Evolutionary conservation across 2,888 invertebrate genomes (phyloP), one percentile per base, ranked within the genome.

Genomic region (Ecliptopera silaceata): DNA sequence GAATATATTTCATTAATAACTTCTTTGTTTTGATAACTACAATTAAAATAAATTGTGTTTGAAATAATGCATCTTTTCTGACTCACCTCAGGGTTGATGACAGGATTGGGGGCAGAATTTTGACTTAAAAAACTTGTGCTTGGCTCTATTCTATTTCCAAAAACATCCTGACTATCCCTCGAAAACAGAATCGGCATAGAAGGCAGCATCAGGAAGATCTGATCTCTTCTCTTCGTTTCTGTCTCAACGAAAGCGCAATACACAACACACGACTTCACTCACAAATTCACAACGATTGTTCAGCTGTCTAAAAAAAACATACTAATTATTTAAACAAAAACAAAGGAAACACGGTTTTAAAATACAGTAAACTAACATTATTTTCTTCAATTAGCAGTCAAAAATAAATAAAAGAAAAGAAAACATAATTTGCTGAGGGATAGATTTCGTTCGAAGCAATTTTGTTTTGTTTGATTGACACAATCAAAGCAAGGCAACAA

Each of bases 121-220:
- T 79, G 80, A 61, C 71, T 82, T 68, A 85, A 85, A 76, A 84
- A 85, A 72, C 87, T 88, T 38, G 87, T 88, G 68, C 84, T 86
- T 54, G 90, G 84, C 64, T 80, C 80, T 68, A 89, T 83, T 76
- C 84, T 89, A 70, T 88, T 88, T n/a, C 86, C 88, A 65, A 88
- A 91, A 53, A 84, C 89, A 86, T 91, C 91, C 72, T 87, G 89
- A 70, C 91, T 92, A 51, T 91, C 91, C 65, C 86, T 84, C 31
- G 85, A 76, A 66, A 88, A 89, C 71, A 92, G 72, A 62, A 90
- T 74, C 56, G 92, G 92, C 92, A 92, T 92, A 72, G 92, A 92
- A 79, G 92, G 92, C 81, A 92, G 80, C 92, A 92, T 92, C 75
- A 84, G 81, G 79, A 75, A 72, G 74, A 75, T 77, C 74, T 64